Percentiles rank a stretch among this genome's conserved stretches.
phyloP scores from a whole-genome alignment of 1,140 invertebrate species.

The Macrocentrus cingulum region DNA sequence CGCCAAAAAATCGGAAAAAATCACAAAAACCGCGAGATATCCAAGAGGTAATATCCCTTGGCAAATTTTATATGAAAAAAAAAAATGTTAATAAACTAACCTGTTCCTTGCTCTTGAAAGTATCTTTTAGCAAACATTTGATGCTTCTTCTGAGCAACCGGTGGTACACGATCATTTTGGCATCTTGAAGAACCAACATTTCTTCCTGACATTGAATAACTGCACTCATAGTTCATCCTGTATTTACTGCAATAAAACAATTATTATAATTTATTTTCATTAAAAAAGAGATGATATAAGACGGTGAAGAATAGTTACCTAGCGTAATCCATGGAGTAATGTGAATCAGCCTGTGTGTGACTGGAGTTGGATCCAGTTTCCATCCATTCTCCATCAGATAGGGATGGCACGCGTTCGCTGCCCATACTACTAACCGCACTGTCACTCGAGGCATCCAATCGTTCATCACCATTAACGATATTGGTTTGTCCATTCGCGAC shows the following conservation, averaged over 20 bases:
- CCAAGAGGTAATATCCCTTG: neutral
- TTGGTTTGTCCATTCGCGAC: conserved; percentile 29
- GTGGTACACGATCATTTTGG: conserved; percentile 59
- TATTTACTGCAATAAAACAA: conserved; percentile 64
- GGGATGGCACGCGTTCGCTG: conserved; percentile 81
- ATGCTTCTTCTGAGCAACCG: conserved; percentile 88
- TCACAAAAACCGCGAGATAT: neutral
- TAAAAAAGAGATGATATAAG: neutral
- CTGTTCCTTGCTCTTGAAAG: conserved; percentile 66
- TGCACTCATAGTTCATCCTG: conserved; percentile 74
- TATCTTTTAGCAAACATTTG: conserved; percentile 87
- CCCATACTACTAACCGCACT: conserved; percentile 91
- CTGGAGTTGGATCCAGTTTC: conserved; percentile 83
- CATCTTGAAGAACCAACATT: conserved; percentile 45
- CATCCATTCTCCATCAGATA: conserved; percentile 87
- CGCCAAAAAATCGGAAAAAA: too few relatives aligned
- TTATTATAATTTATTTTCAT: conserved; percentile 16
- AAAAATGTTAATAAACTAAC: too few relatives aligned
- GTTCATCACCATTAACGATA: conserved; percentile 57
- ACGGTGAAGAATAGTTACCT: conserved; percentile 41
- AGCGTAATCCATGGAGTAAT: conserved; percentile 61
- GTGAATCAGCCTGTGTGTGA: conserved; percentile 64
- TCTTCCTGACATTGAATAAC: conserved; percentile 59
- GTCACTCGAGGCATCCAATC: conserved; percentile 79
- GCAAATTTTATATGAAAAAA: neutral